Evolutionary conservation across 2,888 invertebrate species (phyloP), one percentile per base, ranked within the genome.

Genomic region (Dromius quadrimaculatus): DNA sequence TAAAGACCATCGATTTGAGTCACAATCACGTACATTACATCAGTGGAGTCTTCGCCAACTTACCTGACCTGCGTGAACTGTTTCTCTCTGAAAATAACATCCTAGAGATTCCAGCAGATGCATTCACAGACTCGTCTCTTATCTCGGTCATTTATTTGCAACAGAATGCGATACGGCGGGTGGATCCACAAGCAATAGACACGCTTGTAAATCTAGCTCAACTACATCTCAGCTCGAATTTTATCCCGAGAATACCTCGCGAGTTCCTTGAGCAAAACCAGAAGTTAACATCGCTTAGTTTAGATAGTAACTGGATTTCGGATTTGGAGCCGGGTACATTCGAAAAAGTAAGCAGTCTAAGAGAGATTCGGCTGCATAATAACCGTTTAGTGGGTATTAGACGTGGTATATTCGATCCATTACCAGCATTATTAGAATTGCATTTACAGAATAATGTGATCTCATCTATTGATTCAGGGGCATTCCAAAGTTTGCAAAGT

Each of bases 81-180:
- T 94, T 94, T 80, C 84, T 95, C 13, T 91, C 92, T 0, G 94
- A 94, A 82, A 96, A 96, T 80, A 95, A 95, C 81, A 92, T 96
- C 71, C 83, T 94, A 23, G 93, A 94, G 79, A 87, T 96, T 75
- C 89, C 93, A 0, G 87, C 89, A 3, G 91, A 93, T 76, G 91
- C 93, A 36, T 95, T 94, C 78, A 88, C 88, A 15, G 92, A 92
- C 73, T 92, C 93, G 2, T 84, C 87, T 0, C 89, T 89, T 73
- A 84, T 96, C 71, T 89, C 91, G 9, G 92, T 94, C 71, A 88
- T 96, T 62, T 93, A 95, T 82, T 84, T 95, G 76, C 94, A 95
- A 79, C 91, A 93, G 74, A 95, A 95, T 81, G 92, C 94, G 19
- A 90, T 96, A 72, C 85, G 91, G 62, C 86, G 88, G 74, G 86